Evolutionary conservation across 2,888 invertebrate genomes (phyloP), one percentile per base, ranked within the genome.

Genomic region (Morpho deidamia): DNA sequence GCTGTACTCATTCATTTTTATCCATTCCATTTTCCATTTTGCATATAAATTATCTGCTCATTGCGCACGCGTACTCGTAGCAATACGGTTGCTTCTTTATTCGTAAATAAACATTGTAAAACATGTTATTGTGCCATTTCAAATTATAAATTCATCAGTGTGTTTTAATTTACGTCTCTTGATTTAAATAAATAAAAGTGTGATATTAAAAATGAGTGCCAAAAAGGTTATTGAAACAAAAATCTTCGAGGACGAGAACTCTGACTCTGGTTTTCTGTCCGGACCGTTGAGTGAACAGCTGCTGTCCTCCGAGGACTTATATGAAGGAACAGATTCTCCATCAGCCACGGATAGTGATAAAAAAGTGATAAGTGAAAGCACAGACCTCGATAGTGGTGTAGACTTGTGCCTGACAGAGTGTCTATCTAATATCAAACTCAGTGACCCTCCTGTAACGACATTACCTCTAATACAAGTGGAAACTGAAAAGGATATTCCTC

Each of bases 361-460:
- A 61, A 70, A 67, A 69, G 72, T 71, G 71, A 65, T 60, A 49
- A 60, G 72, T 78, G 74, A 66, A 59, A 66, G 68, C 66, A 64
- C 56, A 44, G 65, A 70, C 47, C 78, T 92, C 54, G 95, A 95
- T 74, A 93, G 93, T 86, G 94, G 94, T 67, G 88, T 81, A 55
- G 71, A 66, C 57, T 52, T 94, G 74, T 90, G 81, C 53, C 83
- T 93, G 63, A 86, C 92, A 51, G 93, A 93, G 70, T 91, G 91
- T 69, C 90, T 95, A 63, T 91, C 92, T 60, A 91, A 91, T 64
- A 79, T 94, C 59, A 90, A 86, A 44, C 57, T 72, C 56, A 66
- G 64, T 71, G 71, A 69, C 60, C 58, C 46, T 44, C 44, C 58
- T 7, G 58, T 59, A 9, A 62, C 61, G 7, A 52, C 59, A 48